A percentile compares a stretch with the other conserved stretches of the same genome.
phyloP scores from a whole-genome alignment of 2,113 vertebrate genomes.

The Lophius piscatorius region DNA sequence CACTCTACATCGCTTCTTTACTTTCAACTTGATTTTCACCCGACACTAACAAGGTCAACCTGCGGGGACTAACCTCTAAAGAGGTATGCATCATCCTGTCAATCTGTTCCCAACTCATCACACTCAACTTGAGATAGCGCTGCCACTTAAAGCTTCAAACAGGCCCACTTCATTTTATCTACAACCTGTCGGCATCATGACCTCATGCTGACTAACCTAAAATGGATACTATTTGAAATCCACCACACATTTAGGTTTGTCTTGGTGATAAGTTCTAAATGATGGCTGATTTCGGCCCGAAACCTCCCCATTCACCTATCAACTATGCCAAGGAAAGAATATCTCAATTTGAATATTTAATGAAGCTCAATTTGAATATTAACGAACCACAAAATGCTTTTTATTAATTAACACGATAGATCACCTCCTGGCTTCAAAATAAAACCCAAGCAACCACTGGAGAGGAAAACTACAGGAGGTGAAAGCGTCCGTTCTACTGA shows the following conservation, averaged over 20 bases:
- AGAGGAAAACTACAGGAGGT: background rate
- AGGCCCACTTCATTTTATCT: constrained; percentile 70
- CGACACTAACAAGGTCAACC: constrained; percentile 37
- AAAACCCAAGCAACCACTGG: background rate
- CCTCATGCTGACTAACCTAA: constrained; percentile 34
- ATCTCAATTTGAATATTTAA: constrained; percentile 18
- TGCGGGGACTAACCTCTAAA: constrained; percentile 29
- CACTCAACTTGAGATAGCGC: constrained; percentile 60
- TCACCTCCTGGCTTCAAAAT: background rate
- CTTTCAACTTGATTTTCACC: constrained; percentile 7
- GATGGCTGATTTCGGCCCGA: constrained; percentile 11
- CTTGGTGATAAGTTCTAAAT: constrained; percentile 7
- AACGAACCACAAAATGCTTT: constrained; percentile 38
- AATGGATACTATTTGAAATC: constrained; percentile 34
- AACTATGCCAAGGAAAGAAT: background rate
- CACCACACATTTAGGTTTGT: constrained; percentile 7
- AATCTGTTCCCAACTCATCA: constrained; percentile 49
- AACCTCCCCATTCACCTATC: background rate
- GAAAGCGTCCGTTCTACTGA: too few relatives aligned
- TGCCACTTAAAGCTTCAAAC: constrained; percentile 63
- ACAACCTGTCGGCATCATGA: constrained; percentile 62
- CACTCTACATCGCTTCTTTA: too few relatives aligned
- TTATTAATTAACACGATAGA: constrained; percentile 4
- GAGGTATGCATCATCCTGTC: constrained; percentile 50
- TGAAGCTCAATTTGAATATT: constrained; percentile 31